Evolutionary conservation across 2,797 vertebrate genomes (phyloP), one percentile per base, ranked within the genome.

Genomic region (Schizopygopsis malacanthus): DNA sequence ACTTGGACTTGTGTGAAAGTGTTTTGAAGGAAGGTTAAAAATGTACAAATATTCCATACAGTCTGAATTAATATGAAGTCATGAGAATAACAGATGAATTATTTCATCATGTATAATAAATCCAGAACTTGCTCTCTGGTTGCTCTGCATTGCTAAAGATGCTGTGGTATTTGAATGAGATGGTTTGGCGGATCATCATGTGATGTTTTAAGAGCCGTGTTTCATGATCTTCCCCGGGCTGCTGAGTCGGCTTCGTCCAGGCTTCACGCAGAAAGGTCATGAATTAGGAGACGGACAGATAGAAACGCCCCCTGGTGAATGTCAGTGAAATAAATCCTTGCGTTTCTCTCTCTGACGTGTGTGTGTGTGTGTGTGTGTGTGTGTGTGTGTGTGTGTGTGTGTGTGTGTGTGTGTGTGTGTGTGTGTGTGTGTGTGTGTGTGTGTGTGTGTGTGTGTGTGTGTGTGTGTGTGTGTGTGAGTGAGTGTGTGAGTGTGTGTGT

Each of bases 211-310:
- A 75, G 16, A 28, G 70, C 70, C 16, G 8, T 52, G 72, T 52
- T 45, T 70, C 4, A n/a, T 70, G 37, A 4, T 76, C 16, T 7
- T 54, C 47, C 12, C 5, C 52, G 22, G 20, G 3, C 54, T 28
- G 77, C 77, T 45, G 77, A 79, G 41, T 61, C 43, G 4, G 69
- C 69, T 70, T 43, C 22, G 20, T 45, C 76, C 37, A 28, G 56
- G 56, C 56, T 79, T 79, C 33, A 16, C 12, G 10, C 20, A 63
- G 78, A 63, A 65, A 33, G 59, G n/a, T 65, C 3, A 3, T 65
- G 28, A 33, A 65, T 47, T 5, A 61, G 2, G 39, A 61, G 76
- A 41, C 12, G 8, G n/a, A 79, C 39, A 45, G 77, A 79, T 18
- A 79, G 56, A 63, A 28, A 28, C 9, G 7, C 33, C 45, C 20